Percentiles rank a stretch among this genome's conserved stretches.
phyloP scores from a whole-genome alignment of 2,888 invertebrate genomes.

The Sinopyrophorus schimmeli region DNA sequence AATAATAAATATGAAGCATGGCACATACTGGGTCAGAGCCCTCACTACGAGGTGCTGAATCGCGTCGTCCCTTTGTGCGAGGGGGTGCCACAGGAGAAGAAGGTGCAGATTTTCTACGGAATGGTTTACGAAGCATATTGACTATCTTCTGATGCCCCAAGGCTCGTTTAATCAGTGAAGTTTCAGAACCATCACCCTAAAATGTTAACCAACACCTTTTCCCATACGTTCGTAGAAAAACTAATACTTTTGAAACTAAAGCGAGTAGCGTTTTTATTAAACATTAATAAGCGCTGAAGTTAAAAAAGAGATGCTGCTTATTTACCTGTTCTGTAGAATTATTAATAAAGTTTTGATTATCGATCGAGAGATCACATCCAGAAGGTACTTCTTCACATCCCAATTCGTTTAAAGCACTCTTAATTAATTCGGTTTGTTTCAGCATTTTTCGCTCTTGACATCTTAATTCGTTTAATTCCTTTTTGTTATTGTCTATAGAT shows the following conservation, averaged over 20 bases:
- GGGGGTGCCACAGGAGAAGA: constrained; percentile 66
- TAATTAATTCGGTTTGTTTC: constrained; percentile 80
- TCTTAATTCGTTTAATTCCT: constrained; percentile 78
- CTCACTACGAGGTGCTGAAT: constrained; percentile 53
- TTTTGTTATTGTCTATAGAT: constrained; percentile 50
- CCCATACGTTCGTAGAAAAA: too few relatives aligned
- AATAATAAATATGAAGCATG: constrained; percentile 19
- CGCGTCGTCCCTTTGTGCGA: constrained; percentile 53
- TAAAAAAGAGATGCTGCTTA: background rate
- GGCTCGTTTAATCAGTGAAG: constrained; percentile 60
- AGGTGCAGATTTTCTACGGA: constrained; percentile 69
- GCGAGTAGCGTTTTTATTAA: background rate
- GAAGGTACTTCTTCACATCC: constrained; percentile 88
- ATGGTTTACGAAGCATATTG: constrained; percentile 68
- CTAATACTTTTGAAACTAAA: too few relatives aligned
- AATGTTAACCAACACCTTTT: constrained; percentile 34
- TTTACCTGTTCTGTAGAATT: constrained; percentile 67
- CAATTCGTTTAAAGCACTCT: constrained; percentile 80
- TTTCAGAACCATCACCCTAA: constrained; percentile 59
- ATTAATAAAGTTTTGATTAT: constrained; percentile 66
- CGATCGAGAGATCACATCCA: constrained; percentile 73
- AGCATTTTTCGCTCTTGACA: constrained; percentile 84
- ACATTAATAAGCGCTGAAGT: background rate
- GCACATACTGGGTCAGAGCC: constrained; percentile 52
- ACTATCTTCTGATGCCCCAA: constrained; percentile 65